Evolutionary conservation across 2,888 invertebrate species (phyloP), one percentile per base, ranked within the genome.

Genomic region (Pristionchus mayeri): DNA sequence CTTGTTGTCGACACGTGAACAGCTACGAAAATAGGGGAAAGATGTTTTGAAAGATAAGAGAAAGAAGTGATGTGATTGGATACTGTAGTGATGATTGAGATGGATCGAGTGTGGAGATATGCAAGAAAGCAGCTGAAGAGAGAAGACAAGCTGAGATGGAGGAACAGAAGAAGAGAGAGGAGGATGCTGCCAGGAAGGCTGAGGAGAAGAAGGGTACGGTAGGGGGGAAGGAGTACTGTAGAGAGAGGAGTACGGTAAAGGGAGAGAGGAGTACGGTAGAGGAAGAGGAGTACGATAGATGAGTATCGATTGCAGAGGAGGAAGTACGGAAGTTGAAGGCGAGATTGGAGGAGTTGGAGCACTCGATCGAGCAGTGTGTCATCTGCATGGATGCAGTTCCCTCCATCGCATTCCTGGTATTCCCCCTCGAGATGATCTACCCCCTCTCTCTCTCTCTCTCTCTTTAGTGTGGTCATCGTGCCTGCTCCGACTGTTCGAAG

Each of bases 351-450:
- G 84, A 84, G 54, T 71, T 84, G 71, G 84, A 84, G 37, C 75
- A 71, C 30, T 71, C 71, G 24, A 57, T 84, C 34, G 71, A 75
- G 24, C 84, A 75, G 40, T 84, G 84, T 54, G 71, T 54, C 30
- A 84, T 84, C 71, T 84, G 84, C 24, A 84, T 84, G 84, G 84
- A 84, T 75, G 71, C 84, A 3, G 52, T 50, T 7, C 71, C 84
- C 21, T 50, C 71, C 16, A 52, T 84, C 30, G 84, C 75, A 18
- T 84, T 84, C 44, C 48, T 63, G 27, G 81, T 82, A 82, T 9
- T 16, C 24, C 4, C 67, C 21, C 30, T 67, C 13, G 7, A 44
- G 44, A 44, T 13, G 6, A 13, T 44, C 7, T 57, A 24, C 57
- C 57, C 3, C 16, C 60, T 60, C 60, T 60, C 24, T 16, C 27